Evolutionary conservation across 1,140 invertebrate genomes (phyloP).

Genomic region (Oedothorax gibbosus): DNA sequence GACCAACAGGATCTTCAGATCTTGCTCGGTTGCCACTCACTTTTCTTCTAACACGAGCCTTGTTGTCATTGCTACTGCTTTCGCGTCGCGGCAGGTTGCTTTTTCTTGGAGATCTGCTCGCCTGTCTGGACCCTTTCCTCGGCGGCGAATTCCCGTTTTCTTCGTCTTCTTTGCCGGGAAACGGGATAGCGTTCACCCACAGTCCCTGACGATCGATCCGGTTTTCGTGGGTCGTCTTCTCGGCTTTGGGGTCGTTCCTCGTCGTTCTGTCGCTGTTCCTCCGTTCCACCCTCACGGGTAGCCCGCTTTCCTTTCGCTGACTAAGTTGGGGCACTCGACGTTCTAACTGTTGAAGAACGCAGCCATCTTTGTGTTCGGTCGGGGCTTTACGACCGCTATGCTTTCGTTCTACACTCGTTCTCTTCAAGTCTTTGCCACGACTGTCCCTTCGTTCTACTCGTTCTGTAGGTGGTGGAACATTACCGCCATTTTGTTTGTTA

Average conservation of each 20-base stretch:
- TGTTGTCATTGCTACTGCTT: slow-evolving; percentile 11
- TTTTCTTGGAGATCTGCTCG: slow-evolving; percentile 31
- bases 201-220: slow-evolving; percentile 23
- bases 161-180: slow-evolving; percentile 4
- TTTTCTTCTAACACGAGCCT: slow-evolving; percentile 11
- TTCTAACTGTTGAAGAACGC: neutral
- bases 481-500: neutral
- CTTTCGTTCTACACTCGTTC: neutral
- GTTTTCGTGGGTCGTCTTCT: neutral
- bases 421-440: neutral
- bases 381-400: neutral
- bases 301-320: slow-evolving; percentile 2
- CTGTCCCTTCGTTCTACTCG: slow-evolving; percentile 23
- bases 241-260: neutral
- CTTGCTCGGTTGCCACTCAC: slow-evolving; percentile 15
- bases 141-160: slow-evolving; percentile 9
- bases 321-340: neutral
- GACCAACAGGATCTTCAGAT: neutral
- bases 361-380: neutral
- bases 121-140: neutral
- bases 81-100: slow-evolving; percentile 16
- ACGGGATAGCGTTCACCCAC: slow-evolving; percentile 52
- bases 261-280: neutral
- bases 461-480: no score
- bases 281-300: neutral